phyloP scores from a whole-genome alignment of 2,113 vertebrate species.

The Trichomycterus rosablanca region DNA sequence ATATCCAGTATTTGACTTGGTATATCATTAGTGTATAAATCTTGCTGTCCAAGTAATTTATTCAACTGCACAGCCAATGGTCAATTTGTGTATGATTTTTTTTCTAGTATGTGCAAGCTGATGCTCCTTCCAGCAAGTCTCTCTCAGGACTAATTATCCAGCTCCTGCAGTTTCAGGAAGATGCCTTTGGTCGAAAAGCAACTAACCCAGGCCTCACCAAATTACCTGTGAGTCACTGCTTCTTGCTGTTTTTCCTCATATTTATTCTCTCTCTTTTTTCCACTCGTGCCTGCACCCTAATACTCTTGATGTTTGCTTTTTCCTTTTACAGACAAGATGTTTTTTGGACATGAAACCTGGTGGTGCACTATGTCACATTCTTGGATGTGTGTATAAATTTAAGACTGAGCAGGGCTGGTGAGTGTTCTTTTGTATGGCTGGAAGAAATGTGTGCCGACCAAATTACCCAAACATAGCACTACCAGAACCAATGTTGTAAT shows the following conservation, averaged over 20 bases:
- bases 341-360: constrained; percentile 91
- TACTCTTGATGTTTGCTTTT: constrained; percentile 2
- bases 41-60: no score
- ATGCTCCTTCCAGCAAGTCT: constrained; percentile 89
- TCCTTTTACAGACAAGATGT: constrained; percentile 75
- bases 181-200: constrained; percentile 87
- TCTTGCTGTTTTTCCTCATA: not conserved
- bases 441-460: no score
- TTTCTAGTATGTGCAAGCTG: constrained; percentile 81
- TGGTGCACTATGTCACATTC: constrained; percentile 90
- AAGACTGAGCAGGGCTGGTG: constrained; percentile 97
- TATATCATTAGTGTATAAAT: no score
- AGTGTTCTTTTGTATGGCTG: constrained; percentile 54
- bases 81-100: no score
- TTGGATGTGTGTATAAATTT: constrained; percentile 93
- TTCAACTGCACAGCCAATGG: no score
- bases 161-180: constrained; percentile 95
- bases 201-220: constrained; percentile 86
- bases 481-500: no score
- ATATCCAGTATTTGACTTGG: no score
- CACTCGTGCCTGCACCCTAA: not conserved
- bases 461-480: no score
- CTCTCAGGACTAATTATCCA: constrained; percentile 85
- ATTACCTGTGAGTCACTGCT: constrained; percentile 80
- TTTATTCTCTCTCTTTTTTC: no score